phyloP scores from a whole-genome alignment of 2,113 vertebrate genomes.

The Podiceps cristatus region DNA sequence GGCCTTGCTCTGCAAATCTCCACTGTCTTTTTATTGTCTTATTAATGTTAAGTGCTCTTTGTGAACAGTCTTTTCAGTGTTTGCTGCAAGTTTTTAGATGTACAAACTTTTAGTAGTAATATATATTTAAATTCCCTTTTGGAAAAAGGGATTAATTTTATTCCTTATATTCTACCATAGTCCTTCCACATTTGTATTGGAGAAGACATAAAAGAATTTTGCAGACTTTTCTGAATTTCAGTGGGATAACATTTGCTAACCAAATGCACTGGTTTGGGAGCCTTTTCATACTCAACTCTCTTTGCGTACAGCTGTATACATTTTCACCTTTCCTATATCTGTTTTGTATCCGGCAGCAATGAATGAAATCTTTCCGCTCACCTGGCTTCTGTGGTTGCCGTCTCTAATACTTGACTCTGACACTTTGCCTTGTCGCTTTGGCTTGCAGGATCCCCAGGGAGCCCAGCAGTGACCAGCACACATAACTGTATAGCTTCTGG shows the following conservation, averaged over 20 bases:
- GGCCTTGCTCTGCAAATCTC: not conserved
- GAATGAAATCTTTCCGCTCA: not conserved
- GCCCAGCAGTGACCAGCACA: not conserved
- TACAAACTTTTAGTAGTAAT: not conserved
- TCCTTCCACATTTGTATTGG: not conserved
- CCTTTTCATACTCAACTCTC: not conserved
- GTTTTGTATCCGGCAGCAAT: not conserved
- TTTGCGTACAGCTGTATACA: not conserved
- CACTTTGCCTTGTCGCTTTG: not conserved
- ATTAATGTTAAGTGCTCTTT: not conserved
- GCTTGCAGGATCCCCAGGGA: not conserved
- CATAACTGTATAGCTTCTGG: fast-evolving
- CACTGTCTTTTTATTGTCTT: not conserved
- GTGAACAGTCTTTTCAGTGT: not conserved
- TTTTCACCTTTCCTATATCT: not conserved
- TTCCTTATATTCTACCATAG: not conserved
- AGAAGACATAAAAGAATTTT: not conserved
- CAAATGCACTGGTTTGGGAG: not conserved
- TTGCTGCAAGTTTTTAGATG: not conserved
- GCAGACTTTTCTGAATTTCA: not conserved
- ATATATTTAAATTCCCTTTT: not conserved
- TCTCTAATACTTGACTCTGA: not conserved
- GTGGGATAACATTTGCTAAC: not conserved
- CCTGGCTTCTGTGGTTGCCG: not conserved
- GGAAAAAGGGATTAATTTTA: not conserved